phyloP scores from a whole-genome alignment of 1,140 invertebrate species.

The Aphidius gifuensis region DNA sequence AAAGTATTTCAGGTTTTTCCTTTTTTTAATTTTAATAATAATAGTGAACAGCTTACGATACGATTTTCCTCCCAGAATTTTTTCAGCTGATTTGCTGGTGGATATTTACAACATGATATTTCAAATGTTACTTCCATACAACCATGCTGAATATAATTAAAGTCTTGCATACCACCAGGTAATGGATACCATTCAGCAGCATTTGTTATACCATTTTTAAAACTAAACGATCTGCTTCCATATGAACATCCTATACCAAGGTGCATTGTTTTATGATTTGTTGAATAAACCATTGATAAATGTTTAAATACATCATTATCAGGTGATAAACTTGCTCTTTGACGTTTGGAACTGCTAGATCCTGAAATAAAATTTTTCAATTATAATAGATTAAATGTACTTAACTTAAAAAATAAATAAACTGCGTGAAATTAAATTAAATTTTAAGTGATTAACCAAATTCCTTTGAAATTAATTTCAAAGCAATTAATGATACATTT shows the following conservation, averaged over 20 bases:
- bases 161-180: conserved; percentile 93
- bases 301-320: conserved; percentile 94
- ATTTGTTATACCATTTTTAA: conserved; percentile 86
- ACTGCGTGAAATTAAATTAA: too few relatives aligned
- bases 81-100: conserved; percentile 75
- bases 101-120: conserved; percentile 96
- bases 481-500: too few relatives aligned
- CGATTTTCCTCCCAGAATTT: conserved; percentile 96
- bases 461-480: too few relatives aligned
- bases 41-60: conserved; percentile 58
- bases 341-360: too few relatives aligned
- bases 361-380: too few relatives aligned
- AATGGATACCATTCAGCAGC: conserved; percentile 91
- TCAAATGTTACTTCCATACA: conserved; percentile 98
- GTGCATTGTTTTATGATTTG: conserved; percentile 84
- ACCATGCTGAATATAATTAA: conserved; percentile 96
- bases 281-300: conserved; percentile 83
- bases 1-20: too few relatives aligned
- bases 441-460: too few relatives aligned
- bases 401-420: too few relatives aligned
- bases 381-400: too few relatives aligned
- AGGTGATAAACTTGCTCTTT: conserved; percentile 79
- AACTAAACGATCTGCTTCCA: conserved; percentile 62
- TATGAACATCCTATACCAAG: conserved; percentile 70
- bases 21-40: neutral